Base-by-base conservation (phyloP, 1,140 invertebrate species). In the Hyphantria cunea region DNA sequence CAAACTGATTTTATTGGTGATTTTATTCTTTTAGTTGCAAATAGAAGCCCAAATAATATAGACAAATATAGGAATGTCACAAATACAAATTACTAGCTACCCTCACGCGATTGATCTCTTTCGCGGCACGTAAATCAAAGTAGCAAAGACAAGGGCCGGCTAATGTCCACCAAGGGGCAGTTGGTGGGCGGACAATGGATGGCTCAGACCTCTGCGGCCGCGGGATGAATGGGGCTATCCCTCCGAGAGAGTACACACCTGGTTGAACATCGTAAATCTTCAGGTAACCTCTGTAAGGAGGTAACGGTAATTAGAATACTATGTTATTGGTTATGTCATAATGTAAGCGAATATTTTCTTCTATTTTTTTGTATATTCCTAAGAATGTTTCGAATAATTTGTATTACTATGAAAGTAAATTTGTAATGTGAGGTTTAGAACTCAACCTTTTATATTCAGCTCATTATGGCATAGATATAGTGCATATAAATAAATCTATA, bases 101-200 rank as follows among this genome's bases (percentile, higher is more conserved):
- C 79, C 78, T 12, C 39, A 49, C 72, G 78, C 80, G 66, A 82
- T 82, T 72, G 78, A 83, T 86, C 73, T 82, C 62, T 68, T 71
- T 61, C 54, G 63, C 65, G 53, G 63, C 73, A 66, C 55, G 84
- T 81, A 87, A 85, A 85, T 87, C 84, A 85, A 87, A 87, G 82
- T 55, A 68, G 66, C 70, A 76, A 84, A 78, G 76, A 76, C 75
- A 64, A 71, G 78, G 78, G 78, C 72, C 66, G 78, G 76, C 54
- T 78, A 84, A 84, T 77, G 71, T 69, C 63, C 59, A 75, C 68
- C 64, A 25, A 55, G 77, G 78, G 74, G 67, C 64, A 55, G 55
- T 47, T 48, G 52, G 17, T 58, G 53, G 25, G 14, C 25, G 31
- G 34, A 51, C 17, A 58, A 62, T 68, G 39, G 44, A 68, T 64